Percentiles rank a stretch among this genome's conserved stretches.
phyloP scores from a whole-genome alignment of 2,113 vertebrate species.

The Podilymbus podiceps region DNA sequence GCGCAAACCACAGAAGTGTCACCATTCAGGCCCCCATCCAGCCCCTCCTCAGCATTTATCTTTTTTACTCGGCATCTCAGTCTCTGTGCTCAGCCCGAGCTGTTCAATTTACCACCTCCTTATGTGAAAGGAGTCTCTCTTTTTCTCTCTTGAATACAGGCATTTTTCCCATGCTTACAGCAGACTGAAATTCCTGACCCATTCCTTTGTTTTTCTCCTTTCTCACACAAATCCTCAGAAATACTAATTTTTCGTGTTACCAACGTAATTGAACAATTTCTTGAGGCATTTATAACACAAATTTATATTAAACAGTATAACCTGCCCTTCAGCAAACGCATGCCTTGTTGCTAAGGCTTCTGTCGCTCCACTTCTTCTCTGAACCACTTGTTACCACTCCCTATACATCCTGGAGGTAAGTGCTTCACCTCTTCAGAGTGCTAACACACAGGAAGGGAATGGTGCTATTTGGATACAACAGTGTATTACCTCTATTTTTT shows the following conservation, averaged over 20 bases:
- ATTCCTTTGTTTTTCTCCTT: background rate
- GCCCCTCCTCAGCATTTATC: background rate
- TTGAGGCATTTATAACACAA: background rate
- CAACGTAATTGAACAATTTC: background rate
- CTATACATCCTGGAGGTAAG: background rate
- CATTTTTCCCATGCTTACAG: background rate
- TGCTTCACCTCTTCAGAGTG: background rate
- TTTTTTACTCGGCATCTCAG: background rate
- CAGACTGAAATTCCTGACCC: background rate
- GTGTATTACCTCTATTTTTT: background rate
- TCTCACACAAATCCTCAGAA: background rate
- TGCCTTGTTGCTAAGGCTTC: background rate
- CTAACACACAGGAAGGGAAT: background rate
- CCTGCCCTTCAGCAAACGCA: background rate
- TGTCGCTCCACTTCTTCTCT: background rate
- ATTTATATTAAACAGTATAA: background rate
- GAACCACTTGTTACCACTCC: background rate
- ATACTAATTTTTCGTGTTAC: background rate
- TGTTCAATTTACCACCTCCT: background rate
- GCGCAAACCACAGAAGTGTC: background rate
- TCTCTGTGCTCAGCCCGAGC: background rate
- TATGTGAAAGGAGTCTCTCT: background rate
- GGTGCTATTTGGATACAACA: background rate
- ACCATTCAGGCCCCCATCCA: background rate
- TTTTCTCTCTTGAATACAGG: background rate